Conservation (phyloP, 1,140 invertebrate genomes). For the Mizuhopecten yessoensis region DNA sequence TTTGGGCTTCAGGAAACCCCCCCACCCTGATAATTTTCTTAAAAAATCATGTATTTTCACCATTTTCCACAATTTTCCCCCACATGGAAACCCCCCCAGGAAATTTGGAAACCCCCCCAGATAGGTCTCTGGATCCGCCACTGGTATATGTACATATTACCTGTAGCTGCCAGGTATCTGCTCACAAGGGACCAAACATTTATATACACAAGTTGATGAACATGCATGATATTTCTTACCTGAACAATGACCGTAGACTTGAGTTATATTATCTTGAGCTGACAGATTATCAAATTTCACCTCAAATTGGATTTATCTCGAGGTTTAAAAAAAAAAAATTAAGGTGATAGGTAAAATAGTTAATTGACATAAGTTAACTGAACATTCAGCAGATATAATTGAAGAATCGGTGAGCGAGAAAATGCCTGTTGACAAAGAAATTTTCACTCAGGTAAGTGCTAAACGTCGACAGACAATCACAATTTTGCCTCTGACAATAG, state of each 20-base stretch:
- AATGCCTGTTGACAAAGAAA: not conserved
- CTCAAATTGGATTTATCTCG: not conserved
- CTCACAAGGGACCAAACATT: no score
- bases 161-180: no score
- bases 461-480: not conserved
- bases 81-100: no score
- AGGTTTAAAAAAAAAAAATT: not conserved
- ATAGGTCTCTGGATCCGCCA: no score
- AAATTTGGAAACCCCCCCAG: no score
- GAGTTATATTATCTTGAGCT: not conserved
- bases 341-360: not conserved
- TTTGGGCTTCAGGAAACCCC: no score
- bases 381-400: not conserved
- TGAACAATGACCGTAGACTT: not conserved
- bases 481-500: not conserved
- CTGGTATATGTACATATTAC: no score
- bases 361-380: not conserved
- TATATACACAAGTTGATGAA: not conserved
- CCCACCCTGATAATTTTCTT: no score
- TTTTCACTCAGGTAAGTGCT: not conserved
- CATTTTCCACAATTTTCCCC: no score
- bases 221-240: not conserved
- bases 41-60: no score
- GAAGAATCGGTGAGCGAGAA: not conserved
- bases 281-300: constrained; percentile 25